Evolutionary conservation across 1,140 invertebrate species (phyloP).

Genomic region (Euwallacea similis): DNA sequence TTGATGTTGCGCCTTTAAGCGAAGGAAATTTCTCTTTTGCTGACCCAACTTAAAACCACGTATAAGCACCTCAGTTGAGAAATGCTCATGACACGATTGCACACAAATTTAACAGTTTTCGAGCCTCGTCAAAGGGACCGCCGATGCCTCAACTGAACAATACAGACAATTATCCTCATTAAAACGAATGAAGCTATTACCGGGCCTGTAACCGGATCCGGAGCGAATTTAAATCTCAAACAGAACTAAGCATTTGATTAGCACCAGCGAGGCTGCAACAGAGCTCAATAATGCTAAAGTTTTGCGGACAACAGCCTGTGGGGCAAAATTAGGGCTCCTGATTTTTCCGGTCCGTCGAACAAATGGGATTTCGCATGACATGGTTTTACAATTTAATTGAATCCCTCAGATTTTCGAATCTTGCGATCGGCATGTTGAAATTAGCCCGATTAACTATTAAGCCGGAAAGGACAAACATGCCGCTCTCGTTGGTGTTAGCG

Average conservation of each 20-base stretch:
- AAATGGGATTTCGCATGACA: slow-evolving; percentile 28
- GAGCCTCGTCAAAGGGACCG: neutral
- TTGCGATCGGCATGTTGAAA: slow-evolving; percentile 21
- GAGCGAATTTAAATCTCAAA: slow-evolving; percentile 13
- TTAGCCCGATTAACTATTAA: slow-evolving; percentile 10
- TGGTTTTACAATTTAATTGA: slow-evolving; percentile 34
- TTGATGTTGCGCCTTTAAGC: neutral
- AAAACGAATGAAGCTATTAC: neutral
- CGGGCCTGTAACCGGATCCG: neutral
- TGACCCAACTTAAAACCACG: neutral
- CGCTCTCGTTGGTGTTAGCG: too few relatives aligned
- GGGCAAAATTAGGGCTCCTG: slow-evolving; percentile 23
- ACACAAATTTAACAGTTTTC: too few relatives aligned
- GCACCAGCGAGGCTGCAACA: neutral
- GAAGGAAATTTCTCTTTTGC: neutral
- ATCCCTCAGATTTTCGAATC: slow-evolving; percentile 20
- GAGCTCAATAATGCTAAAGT: slow-evolving; percentile 20
- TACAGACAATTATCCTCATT: neutral
- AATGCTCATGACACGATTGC: too few relatives aligned
- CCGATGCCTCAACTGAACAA: neutral
- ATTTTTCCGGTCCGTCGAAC: slow-evolving; percentile 25
- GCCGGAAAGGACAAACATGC: too few relatives aligned
- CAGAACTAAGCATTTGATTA: slow-evolving; percentile 22
- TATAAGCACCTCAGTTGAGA: neutral
- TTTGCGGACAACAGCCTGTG: slow-evolving; percentile 11